phyloP scores from a whole-genome alignment of 2,797 vertebrate genomes.

The Halcyon chelicuti region DNA sequence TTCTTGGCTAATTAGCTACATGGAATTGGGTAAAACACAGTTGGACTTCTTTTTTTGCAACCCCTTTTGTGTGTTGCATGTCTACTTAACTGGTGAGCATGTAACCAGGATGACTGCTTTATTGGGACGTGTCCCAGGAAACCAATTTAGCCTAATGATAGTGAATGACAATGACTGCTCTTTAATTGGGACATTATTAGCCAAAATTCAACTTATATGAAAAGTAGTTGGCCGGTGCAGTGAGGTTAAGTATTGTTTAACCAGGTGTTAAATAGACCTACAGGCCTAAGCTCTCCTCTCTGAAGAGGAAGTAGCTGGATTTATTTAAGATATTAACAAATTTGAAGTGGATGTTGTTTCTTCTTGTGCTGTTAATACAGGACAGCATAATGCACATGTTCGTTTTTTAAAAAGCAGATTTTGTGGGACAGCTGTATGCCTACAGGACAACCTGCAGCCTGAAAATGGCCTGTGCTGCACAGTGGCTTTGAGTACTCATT shows the following conservation, averaged over 20 bases:
- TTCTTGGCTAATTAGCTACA: neutral
- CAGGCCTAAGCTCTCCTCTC: neutral
- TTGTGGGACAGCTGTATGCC: neutral
- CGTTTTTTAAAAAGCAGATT: neutral
- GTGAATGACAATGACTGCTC: constrained; percentile 36
- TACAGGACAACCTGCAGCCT: neutral
- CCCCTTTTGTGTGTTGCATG: neutral
- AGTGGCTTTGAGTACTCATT: neutral
- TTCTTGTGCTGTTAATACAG: neutral
- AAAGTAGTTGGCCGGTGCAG: neutral
- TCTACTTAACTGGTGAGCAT: neutral
- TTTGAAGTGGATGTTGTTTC: neutral
- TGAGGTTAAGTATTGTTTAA: constrained; percentile 61
- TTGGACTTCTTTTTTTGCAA: neutral
- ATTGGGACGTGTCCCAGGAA: constrained; percentile 56
- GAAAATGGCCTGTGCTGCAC: neutral
- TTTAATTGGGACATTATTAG: constrained; percentile 63
- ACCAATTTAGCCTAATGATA: constrained; percentile 51
- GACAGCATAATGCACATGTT: neutral
- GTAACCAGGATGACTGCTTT: constrained; percentile 25
- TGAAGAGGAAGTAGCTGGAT: neutral
- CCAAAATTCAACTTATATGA: constrained; percentile 23
- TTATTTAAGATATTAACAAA: neutral
- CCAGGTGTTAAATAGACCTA: constrained; percentile 56
- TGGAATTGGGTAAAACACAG: neutral